phyloP scores from a whole-genome alignment of 2,888 invertebrate species.

The Melanostoma scalare region DNA sequence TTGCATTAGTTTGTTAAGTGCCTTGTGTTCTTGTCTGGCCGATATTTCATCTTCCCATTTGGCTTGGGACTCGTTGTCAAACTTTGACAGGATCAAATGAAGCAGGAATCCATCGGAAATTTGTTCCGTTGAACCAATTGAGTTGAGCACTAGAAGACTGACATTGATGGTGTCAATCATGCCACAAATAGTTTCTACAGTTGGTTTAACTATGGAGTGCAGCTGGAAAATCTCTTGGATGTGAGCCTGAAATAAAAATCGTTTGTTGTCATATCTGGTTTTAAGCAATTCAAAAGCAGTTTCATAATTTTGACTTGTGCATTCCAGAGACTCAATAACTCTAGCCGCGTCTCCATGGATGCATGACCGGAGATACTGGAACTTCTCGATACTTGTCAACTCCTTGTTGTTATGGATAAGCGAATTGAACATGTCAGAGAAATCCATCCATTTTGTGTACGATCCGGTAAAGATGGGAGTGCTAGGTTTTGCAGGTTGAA shows the following conservation, averaged over 20 bases:
- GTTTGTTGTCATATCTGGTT: constrained; percentile 27
- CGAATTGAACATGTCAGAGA: constrained; percentile 52
- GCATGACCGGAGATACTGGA: constrained; percentile 54
- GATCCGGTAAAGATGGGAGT: constrained; percentile 49
- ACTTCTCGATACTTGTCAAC: constrained; percentile 40
- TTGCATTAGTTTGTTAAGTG: neutral
- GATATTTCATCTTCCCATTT: constrained; percentile 10
- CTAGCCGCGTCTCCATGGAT: constrained; percentile 33
- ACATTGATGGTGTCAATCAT: constrained; percentile 40
- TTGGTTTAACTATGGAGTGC: constrained; percentile 1
- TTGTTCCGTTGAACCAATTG: constrained; percentile 1
- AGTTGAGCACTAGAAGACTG: constrained; percentile 12
- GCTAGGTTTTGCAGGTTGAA: constrained; percentile 49
- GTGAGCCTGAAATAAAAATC: constrained; percentile 24
- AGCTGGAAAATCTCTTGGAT: constrained; percentile 30
- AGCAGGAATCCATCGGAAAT: constrained; percentile 12
- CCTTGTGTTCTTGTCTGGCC: neutral
- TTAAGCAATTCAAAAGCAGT: constrained; percentile 52
- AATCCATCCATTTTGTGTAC: constrained; percentile 52
- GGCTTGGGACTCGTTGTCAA: constrained; percentile 6
- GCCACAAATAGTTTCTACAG: constrained; percentile 11
- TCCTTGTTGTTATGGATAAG: constrained; percentile 52
- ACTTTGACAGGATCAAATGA: neutral
- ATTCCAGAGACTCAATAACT: constrained; percentile 55
- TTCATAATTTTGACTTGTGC: constrained; percentile 51